Conservation (phyloP, 2,888 invertebrate genomes). For the Allolobophora icterica region DNA sequence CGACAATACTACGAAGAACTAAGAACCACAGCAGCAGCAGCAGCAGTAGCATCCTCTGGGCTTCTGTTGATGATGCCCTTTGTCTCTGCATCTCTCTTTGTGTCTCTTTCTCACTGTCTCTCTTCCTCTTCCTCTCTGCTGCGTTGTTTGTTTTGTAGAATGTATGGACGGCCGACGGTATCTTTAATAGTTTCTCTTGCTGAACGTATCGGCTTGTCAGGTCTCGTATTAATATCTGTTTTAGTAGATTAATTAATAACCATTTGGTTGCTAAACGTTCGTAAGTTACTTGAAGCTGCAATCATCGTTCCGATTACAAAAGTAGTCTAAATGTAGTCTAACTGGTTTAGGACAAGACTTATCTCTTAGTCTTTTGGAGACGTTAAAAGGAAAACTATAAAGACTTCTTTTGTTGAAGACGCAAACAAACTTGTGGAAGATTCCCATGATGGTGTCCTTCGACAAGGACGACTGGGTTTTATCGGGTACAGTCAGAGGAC, state of each 20-base stretch:
- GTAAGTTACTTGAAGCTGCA: neutral
- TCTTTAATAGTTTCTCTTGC: neutral
- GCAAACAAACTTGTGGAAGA: neutral
- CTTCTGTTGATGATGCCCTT: neutral
- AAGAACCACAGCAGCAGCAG: neutral
- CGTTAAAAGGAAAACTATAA: neutral
- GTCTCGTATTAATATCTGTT: neutral
- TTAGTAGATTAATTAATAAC: neutral
- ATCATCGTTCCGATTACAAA: neutral
- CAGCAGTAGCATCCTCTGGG: neutral
- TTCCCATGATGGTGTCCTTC: neutral
- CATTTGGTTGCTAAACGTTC: neutral
- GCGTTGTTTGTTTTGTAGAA: neutral
- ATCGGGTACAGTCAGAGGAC: neutral
- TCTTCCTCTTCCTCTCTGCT: neutral
- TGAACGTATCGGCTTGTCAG: neutral
- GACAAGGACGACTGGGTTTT: neutral
- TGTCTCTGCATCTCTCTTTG: too few species aligned
- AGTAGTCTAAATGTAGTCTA: neutral
- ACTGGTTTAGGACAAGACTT: neutral
- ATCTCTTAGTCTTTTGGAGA: neutral
- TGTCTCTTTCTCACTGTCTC: neutral
- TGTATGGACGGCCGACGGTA: neutral
- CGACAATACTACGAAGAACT: conserved; percentile 17
- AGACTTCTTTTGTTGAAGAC: neutral